Evolutionary conservation across 2,113 vertebrate genomes (phyloP), one percentile per base, ranked within the genome.

Genomic region (Cairina moschata): DNA sequence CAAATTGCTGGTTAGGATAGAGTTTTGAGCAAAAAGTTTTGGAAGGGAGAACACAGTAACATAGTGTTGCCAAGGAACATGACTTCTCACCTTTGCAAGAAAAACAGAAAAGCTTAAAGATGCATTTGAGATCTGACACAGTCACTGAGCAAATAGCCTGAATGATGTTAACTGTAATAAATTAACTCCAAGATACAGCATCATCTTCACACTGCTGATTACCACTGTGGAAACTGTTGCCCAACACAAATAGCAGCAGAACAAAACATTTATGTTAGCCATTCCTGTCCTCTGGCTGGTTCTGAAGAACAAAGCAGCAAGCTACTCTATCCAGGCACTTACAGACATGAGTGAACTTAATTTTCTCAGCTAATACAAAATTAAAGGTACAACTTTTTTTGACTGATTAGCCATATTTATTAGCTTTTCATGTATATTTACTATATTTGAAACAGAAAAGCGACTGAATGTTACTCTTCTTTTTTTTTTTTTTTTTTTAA

Each of bases 401-500:
- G 26, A 40, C 17, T 17, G 14, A 26, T 74, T 86, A 65, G 6
- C 36, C 62, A 21, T 44, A 77, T 58, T 77, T 89, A 52, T 77
- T 69, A 78, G 86, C 40, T 66, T 92, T 36, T 87, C 59, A 38
- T 59, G 75, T 7, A 46, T 79, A 68, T 44, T 90, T 93, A 68
- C 66, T 95, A 40, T 80, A 94, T 55, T 44, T 56, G 56, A 76
- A 94, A 91, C 42, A 78, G 69, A 67, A 96, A 94, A 92, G 54
- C 52, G 91, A 63, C 91, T 92, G 44, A 10, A 54, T 32, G 71
- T 32, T 55, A 91, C 14, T 68, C 46, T n/a, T n/a, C n/a, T n/a
- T n/a, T n/a, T 65, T 72, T 84, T 82, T 83, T 96, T 88, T 54
- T 40, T 62, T 38, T 34, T 46, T 62, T 63, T 26, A 17, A 55